Conservation (phyloP, 1,140 invertebrate genomes). For the Drosophila cardini region DNA sequence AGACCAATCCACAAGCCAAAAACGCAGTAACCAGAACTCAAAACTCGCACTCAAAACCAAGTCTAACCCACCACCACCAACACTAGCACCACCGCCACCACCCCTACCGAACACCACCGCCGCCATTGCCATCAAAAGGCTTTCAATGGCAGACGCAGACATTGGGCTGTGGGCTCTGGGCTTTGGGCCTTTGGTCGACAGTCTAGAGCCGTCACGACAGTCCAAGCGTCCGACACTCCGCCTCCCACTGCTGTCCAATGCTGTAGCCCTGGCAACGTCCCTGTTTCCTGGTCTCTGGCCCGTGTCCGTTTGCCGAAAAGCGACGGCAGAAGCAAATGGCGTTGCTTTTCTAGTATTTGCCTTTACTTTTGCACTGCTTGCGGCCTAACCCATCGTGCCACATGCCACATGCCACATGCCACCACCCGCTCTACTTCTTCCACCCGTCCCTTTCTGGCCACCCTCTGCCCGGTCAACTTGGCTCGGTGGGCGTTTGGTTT, state of each 20-base stretch:
- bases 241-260: neutral
- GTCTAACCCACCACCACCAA: slow-evolving; percentile 1
- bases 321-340: slow-evolving; percentile 50
- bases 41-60: slow-evolving; percentile 14
- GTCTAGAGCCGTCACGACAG: slow-evolving; percentile 17
- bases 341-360: slow-evolving; percentile 41
- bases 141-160: slow-evolving; percentile 76
- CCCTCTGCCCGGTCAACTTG: slow-evolving; percentile 20
- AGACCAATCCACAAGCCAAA: slow-evolving; percentile 30
- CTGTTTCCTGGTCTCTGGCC: slow-evolving; percentile 43
- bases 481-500: slow-evolving; percentile 34
- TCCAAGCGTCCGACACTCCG: slow-evolving; percentile 27
- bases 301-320: slow-evolving; percentile 59
- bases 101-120: slow-evolving; percentile 18
- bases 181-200: slow-evolving; percentile 28
- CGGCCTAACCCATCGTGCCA: slow-evolving; percentile 18
- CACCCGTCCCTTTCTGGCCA: neutral
- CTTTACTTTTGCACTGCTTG: slow-evolving; percentile 16
- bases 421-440: neutral
- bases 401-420: slow-evolving; percentile 16
- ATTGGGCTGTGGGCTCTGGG: slow-evolving; percentile 17
- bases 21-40: slow-evolving; percentile 32
- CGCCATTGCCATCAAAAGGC: slow-evolving; percentile 70
- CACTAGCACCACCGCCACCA: slow-evolving; percentile 8
- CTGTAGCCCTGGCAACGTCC: neutral